Conservation (phyloP, 2,888 invertebrate species). For the Cyaniris semiargus region DNA sequence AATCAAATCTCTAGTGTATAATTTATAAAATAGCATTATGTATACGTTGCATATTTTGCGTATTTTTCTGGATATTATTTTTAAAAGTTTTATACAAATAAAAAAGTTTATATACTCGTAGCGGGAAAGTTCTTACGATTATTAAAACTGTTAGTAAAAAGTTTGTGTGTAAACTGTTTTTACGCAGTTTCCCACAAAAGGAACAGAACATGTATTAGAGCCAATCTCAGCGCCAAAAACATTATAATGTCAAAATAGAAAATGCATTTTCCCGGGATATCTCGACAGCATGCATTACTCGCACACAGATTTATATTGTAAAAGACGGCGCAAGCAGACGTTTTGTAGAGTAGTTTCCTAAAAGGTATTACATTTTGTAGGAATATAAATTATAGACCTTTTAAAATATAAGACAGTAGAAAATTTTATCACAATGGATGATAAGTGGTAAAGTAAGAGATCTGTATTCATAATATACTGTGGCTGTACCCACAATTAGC, state of each 20-base stretch:
- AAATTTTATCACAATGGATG: no score
- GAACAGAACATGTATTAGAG: not conserved
- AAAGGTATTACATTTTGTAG: not conserved
- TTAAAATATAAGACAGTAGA: no score
- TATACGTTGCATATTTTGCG: no score
- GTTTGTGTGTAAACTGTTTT: not conserved
- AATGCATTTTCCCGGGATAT: constrained; percentile 9
- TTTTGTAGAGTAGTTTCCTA: not conserved
- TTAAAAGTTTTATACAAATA: not conserved
- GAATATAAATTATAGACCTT: not conserved
- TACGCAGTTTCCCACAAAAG: constrained; percentile 3
- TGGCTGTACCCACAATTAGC: no score
- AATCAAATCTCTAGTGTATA: no score
- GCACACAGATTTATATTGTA: not conserved
- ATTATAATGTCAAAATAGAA: constrained; percentile 26
- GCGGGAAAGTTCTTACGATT: not conserved
- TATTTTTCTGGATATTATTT: not conserved
- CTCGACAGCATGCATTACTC: constrained; percentile 30
- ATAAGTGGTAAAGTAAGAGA: no score
- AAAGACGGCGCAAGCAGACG: not conserved
- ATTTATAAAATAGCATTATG: no score
- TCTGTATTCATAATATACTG: no score
- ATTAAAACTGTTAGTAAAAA: constrained; percentile 2
- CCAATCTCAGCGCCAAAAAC: constrained; percentile 5
- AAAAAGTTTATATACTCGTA: not conserved